Conservation (phyloP, 1,140 invertebrate genomes). For the Drosophila sucinea region DNA sequence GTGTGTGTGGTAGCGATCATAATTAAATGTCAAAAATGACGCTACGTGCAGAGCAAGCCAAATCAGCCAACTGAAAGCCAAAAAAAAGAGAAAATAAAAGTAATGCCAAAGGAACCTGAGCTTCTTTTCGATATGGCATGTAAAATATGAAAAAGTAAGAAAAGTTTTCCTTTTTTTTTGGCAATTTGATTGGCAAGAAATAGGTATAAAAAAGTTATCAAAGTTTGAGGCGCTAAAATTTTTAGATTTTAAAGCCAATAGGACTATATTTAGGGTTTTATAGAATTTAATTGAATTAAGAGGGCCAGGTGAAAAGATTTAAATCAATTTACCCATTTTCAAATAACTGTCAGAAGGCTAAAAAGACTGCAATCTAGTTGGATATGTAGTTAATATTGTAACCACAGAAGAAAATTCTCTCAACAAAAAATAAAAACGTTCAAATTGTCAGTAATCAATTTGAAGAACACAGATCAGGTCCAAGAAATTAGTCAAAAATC, state of each 20-base stretch:
- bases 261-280: too few species aligned
- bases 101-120: constrained; percentile 22
- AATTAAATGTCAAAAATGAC: constrained; percentile 81
- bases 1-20: constrained; percentile 42
- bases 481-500: too few species aligned
- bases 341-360: too few species aligned
- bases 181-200: constrained; percentile 9
- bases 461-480: too few species aligned
- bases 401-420: too few species aligned
- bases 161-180: constrained; percentile 11
- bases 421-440: too few species aligned
- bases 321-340: too few species aligned
- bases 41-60: constrained; percentile 68
- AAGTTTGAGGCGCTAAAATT: background rate
- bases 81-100: constrained; percentile 9
- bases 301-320: too few species aligned
- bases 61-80: constrained; percentile 46
- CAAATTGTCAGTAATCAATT: too few species aligned
- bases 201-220: background rate
- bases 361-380: too few species aligned
- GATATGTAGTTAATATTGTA: too few species aligned
- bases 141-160: constrained; percentile 33
- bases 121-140: constrained; percentile 20
- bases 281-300: too few species aligned
- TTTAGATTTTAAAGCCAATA: background rate